These are phyloP conservation scores for Tachina fera DNA, from an alignment of 2,888 invertebrate genomes.

Conservation along the genomic window DNA sequence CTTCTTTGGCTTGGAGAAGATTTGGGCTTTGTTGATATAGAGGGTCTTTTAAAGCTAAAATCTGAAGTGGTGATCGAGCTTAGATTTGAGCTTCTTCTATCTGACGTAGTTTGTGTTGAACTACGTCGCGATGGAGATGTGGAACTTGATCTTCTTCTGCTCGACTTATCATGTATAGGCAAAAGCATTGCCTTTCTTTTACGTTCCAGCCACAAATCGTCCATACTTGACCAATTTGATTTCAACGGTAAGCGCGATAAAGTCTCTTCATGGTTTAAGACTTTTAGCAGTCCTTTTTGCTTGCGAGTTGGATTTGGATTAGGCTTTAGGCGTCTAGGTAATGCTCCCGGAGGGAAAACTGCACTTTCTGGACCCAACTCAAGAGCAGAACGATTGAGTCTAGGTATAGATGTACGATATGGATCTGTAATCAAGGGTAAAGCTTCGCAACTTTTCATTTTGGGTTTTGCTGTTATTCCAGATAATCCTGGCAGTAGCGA, in stretches of 20 bases:
- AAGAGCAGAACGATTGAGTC: conserved; percentile 78
- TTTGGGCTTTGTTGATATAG: conserved; percentile 72
- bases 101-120: conserved; percentile 81
- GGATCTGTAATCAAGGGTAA: conserved; percentile 79
- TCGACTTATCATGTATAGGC: conserved; percentile 69
- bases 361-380: conserved; percentile 76
- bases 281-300: conserved; percentile 80
- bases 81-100: conserved; percentile 81
- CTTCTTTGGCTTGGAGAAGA: conserved; percentile 59
- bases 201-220: conserved; percentile 76
- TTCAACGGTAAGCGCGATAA: conserved; percentile 77
- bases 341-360: conserved; percentile 77
- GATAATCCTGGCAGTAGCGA: conserved; percentile 71
- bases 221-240: conserved; percentile 80
- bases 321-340: conserved; percentile 77
- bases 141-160: conserved; percentile 79
- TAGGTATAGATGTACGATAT: conserved; percentile 78
- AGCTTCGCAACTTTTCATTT: conserved; percentile 78
- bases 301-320: conserved; percentile 81
- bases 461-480: conserved; percentile 67
- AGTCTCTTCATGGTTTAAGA: conserved; percentile 78
- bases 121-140: conserved; percentile 81
- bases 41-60: conserved; percentile 80
- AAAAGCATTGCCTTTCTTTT: conserved; percentile 72
- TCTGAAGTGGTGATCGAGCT: conserved; percentile 82